Base-by-base conservation (phyloP, 1,140 invertebrate species). In the Paraescarpia echinospica region DNA sequence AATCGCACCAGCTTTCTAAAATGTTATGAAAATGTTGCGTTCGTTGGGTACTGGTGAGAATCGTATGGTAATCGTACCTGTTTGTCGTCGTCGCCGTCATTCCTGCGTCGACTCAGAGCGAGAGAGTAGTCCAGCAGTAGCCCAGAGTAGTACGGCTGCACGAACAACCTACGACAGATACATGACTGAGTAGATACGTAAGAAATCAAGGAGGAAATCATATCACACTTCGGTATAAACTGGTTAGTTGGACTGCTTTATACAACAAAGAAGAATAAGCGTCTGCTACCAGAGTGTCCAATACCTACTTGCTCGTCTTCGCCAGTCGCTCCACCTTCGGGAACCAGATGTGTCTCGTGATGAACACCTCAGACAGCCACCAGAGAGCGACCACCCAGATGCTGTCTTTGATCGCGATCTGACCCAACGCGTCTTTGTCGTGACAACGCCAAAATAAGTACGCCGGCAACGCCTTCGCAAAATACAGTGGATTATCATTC, bases 271-370 rank as follows among this genome's bases (percentile, higher is more conserved):
- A 9, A 51, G 48, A 51, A 34, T 33, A 90, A 34, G n/a, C 89
- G 18, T 5, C n/a, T 4, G 35, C 89, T 90, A n/a, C 9, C 33
- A 18, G 33, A 35, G 33, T 34, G 34, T 90, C 14, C n/a, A 34
- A 33, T 35, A n/a, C 34, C 1, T 90, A 90, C 89, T 99, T 99
- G 95, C 99, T 99, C 0, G 99, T 99, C 27, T 98, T 97, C 0
- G 99, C 99, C 93, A 99, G 97, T 97, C 99, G 97, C 96, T 99
- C 99, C 94, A 98, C 98, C 96, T 99, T 99, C 0, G 99, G 99
- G 1, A 98, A 99, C 99, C 99, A 99, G 91, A 99, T 98, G 95
- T 99, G 99, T 89, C 99, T 96, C 0, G 98, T 98, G n/a, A 99
- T 98, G 98, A 98, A 99, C 0, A 98, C 98, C 96, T 99, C 98